Conservation (phyloP, 2,888 invertebrate species). For the Vannuccia rotundouncinata region DNA sequence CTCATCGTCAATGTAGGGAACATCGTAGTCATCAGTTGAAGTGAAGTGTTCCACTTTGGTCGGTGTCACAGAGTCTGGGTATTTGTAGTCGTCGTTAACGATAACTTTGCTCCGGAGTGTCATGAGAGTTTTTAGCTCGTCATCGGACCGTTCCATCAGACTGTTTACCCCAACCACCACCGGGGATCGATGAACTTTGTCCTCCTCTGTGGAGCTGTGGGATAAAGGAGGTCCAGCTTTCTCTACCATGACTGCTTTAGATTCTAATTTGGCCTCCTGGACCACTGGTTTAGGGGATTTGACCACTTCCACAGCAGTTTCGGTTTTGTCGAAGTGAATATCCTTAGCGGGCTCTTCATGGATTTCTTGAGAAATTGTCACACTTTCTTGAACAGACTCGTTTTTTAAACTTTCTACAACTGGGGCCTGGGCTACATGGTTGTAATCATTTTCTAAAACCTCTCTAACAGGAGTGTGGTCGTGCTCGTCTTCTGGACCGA, state of each 20-base stretch:
- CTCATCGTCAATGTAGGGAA: slow-evolving; percentile 40
- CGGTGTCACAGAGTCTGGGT: slow-evolving; percentile 40
- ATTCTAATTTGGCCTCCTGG: neutral
- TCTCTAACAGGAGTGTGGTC: neutral
- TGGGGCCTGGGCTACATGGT: neutral
- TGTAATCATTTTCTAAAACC: neutral
- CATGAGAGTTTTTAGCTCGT: neutral
- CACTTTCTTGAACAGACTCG: neutral
- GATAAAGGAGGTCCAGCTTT: neutral
- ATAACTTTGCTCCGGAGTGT: neutral
- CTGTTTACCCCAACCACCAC: neutral
- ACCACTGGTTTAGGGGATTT: neutral
- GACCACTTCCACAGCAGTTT: neutral
- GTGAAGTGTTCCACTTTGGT: slow-evolving; percentile 36
- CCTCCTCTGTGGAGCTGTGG: neutral
- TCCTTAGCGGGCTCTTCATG: neutral
- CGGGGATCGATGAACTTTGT: neutral
- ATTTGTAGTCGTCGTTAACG: slow-evolving; percentile 40
- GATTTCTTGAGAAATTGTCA: neutral
- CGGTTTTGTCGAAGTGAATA: neutral
- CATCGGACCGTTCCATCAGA: neutral
- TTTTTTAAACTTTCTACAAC: neutral
- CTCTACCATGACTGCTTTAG: neutral
- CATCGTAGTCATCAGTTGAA: slow-evolving; percentile 34
- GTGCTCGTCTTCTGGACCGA: neutral